Evolutionary conservation across 1,140 invertebrate genomes (phyloP), one percentile per base, ranked within the genome.

Genomic region (Pristionchus pacificus): DNA sequence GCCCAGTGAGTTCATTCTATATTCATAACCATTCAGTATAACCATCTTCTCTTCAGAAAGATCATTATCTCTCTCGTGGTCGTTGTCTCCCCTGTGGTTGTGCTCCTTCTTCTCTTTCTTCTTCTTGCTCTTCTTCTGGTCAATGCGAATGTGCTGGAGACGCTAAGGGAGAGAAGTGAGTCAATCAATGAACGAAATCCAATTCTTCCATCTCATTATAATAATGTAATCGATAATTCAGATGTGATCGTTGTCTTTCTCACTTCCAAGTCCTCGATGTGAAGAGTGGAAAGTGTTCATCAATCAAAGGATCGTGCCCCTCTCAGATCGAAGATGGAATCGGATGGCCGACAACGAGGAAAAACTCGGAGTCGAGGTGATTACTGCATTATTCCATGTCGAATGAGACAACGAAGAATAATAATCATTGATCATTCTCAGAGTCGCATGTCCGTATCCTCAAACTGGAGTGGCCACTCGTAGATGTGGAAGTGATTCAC

Each of bases 131-230:
- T 13, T n/a, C 57, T 6, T 71, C 58, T 49, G 80, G 80, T 2
- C 80, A 82, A 65, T 82, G 80, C 58, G 49, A 62, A 55, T 82
- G 80, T 69, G 57, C 61, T 2, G 80, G 80, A 63, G 82, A 82
- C 64, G 71, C 81, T 13, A 70, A 62, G 15, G 80, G 80, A n/a
- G 29, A 71, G 31, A 49, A 49, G 38, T 49, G 6, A 49, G 38
- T 49, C n/a, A n/a, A n/a, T n/a, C n/a, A n/a, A n/a, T n/a, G n/a
- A n/a, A n/a, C n/a, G n/a, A n/a, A n/a, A n/a, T n/a, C 38, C 38
- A 10, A 6, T 10, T 49, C 38, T 19, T 10, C 19, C 38, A 49
- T 49, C 38, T 49, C 38, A 49, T 49, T 49, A 6, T 10, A 6
- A 10, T 19, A 49, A 19, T 10, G 19, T 49, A 49, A 6, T 49